Base-by-base conservation (phyloP, 2,113 vertebrate species). In the Podiceps cristatus region DNA sequence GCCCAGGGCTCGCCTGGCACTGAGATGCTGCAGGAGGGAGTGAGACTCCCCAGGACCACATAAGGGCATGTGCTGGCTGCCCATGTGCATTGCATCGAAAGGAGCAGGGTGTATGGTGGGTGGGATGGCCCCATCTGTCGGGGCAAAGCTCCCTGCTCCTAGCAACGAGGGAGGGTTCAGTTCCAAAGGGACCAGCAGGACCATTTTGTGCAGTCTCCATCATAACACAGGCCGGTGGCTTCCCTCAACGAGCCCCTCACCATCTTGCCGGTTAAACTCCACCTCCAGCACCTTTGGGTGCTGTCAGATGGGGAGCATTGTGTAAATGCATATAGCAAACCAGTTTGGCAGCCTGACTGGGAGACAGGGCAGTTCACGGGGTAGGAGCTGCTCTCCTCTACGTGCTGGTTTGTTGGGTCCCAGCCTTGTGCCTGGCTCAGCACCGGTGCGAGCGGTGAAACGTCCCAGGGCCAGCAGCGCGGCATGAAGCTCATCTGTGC, bases 241-340 rank as follows among this genome's bases (percentile, higher is more conserved):
- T 33, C 20, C 35, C 49, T 23, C 25, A 37, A 2, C 0, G 2
- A 56, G 11, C 60, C 55, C 40, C 1, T 1, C 37, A 9, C 18
- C 11, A 6, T 11, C 33, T 6, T 0, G 33, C 28, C 0, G 1
- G 8, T 73, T 67, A 47, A 55, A 78, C 40, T 55, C 59, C 59
- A 37, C 47, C 25, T 67, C 22, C 71, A 35, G 52, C 1, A 0
- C 45, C 29, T 55, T 44, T 50, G 17, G 27, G 50, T 10, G 63
- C 56, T 53, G 33, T 58, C 33, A 3, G 40, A 23, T 29, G 37
- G 33, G 45, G 5, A 71, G 29, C 12, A 12, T 28, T 25, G 19
- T 0, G 0, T 15, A n/a, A 45, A 47, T n/a, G 45, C 10, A 2
- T 6, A 33, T 5, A 31, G 53, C n/a, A 35, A 33, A 55, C 0